Evolutionary conservation across 2,888 invertebrate genomes (phyloP), one percentile per base, ranked within the genome.

Genomic region (Keiferia lycopersicella): DNA sequence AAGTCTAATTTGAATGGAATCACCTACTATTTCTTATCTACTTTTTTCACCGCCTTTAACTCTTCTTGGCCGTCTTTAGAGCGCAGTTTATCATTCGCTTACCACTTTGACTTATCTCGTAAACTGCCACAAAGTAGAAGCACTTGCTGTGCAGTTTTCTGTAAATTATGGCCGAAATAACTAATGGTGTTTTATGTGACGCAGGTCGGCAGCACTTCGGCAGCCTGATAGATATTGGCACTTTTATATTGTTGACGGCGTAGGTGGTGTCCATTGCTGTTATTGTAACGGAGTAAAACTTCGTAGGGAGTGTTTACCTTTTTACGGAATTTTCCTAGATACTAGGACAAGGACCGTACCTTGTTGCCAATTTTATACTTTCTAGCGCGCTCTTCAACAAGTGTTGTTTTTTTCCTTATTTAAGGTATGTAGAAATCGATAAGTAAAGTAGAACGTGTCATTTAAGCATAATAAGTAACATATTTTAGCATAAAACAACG

Each of bases 141-240:
- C 76, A 53, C 67, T 66, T 72, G 68, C 69, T 67, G 67, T 71
- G 73, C 73, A 73, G 69, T 72, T 78, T 71, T 70, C 68, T 68
- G 67, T 75, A 72, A 80, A 73, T 76, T 80, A 80, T 79, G 69
- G 69, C 63, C 67, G 57, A 74, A 73, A 78, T 81, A 78, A 78
- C 70, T 71, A 65, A 61, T 61, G 48, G 50, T 38, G 53, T 73
- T 79, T 79, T 76, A 78, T 70, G 68, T 70, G 72, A 69, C 71
- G 67, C 77, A 70, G 68, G 70, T 72, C 69, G n/a, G n/a, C n/a
- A n/a, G n/a, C n/a, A n/a, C n/a, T n/a, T n/a, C 71, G 67, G 69
- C 66, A 65, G 68, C 68, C 14, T 60, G 48, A 60, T 45, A 67
- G 67, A 34, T 30, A 56, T 34, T 7, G n/a, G n/a, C 34, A 11